A percentile compares a stretch with the other conserved stretches of the same genome.
Evolutionary conservation across 2,888 invertebrate genomes (phyloP).

Genomic region (Metallyticus violacea): DNA sequence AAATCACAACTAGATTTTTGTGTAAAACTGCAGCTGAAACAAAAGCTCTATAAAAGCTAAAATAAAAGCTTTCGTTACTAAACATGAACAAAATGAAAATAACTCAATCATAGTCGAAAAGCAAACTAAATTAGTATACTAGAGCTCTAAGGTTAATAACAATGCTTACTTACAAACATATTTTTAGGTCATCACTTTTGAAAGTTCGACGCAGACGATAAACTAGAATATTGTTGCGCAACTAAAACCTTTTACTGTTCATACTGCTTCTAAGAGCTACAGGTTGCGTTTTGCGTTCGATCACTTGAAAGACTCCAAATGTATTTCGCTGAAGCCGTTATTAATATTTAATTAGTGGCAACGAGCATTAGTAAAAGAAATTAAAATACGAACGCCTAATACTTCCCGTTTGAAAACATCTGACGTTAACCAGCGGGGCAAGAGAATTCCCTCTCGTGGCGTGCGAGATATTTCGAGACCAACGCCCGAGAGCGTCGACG

Average conservation of each 20-base stretch:
- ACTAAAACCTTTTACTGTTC: neutral
- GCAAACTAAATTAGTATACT: neutral
- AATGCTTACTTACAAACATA: neutral
- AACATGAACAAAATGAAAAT: neutral
- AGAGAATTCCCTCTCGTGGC: neutral
- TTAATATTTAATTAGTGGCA: neutral
- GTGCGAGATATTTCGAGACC: conserved; percentile 14
- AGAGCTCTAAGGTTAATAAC: neutral
- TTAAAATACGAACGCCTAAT: conserved; percentile 4
- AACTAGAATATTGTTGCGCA: neutral
- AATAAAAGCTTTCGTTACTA: neutral
- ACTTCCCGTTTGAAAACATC: conserved; percentile 15
- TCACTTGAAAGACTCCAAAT: neutral
- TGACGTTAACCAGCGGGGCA: conserved; percentile 3
- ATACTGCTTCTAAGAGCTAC: neutral
- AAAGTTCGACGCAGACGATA: neutral
- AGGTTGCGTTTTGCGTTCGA: neutral
- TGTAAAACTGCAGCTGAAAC: neutral
- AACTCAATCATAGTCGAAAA: neutral
- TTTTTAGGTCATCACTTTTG: neutral
- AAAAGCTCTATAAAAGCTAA: neutral
- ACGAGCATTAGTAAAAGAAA: neutral
- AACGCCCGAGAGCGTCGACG: neutral
- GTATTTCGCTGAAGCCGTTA: neutral
- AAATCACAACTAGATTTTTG: neutral